Base-by-base conservation (phyloP, 2,888 invertebrate species). In the Clostera curtula region DNA sequence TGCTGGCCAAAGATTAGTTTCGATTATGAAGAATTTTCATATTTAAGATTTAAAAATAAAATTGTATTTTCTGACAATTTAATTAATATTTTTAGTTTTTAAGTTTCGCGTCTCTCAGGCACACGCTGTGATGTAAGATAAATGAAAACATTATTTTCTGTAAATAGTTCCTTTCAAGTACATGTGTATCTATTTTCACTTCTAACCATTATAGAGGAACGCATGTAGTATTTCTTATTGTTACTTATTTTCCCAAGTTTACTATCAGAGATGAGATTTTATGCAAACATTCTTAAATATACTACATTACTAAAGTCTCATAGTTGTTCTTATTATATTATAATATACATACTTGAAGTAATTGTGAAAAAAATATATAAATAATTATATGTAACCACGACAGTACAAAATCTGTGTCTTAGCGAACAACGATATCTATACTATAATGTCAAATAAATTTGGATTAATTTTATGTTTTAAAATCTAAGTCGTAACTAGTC, bases 1-100 rank as follows among this genome's bases (percentile, higher is more conserved):
- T 82, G 80, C 59, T 70, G 74, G 74, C 82, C 82, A 82, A 82
- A 82, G 82, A 82, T 75, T 77, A 82, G 71, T 61, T 58, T 61
- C 34, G 56, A 57, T 28, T 54, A 54, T 49, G 41, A 54, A 49
- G 52, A 56, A 49, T 54, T 47, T 49, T 42, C 39, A 49, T 37
- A 37, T 45, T 47, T 54, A 40, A 46, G 47, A 36, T 40, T 41
- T 30, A 56, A 52, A 51, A 47, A 34, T 40, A 52, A 51, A 48
- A 42, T 40, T 43, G 43, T 50, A 50, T 54, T 62, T 62, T 68
- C 62, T 61, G 68, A 73, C 64, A 70, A 60, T 62, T 57, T 65
- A 41, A 35, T 35, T 40, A 40, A 37, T 41, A 43, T 45, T 44
- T 42, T 42, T 24, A 56, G 52, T 43, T 31, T 18, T 43, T 61